Base-by-base conservation (phyloP, 2,797 vertebrate species). In the Macropus fuliginosus region DNA sequence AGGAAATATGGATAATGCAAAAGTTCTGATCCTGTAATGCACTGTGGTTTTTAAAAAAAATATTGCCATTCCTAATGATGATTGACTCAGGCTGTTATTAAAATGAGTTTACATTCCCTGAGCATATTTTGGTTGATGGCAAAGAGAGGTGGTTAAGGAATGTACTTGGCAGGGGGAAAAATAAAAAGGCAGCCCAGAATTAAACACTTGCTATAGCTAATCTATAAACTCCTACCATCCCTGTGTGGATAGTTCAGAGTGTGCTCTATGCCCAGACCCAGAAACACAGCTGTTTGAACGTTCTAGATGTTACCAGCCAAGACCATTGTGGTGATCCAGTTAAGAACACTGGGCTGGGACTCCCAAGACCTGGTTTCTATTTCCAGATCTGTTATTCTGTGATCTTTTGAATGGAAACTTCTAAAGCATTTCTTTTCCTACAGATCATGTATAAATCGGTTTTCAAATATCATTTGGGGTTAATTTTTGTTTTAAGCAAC, bases 1-100 rank as follows among this genome's bases (percentile, higher is more conserved):
- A 21, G 10, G 3, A 50, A 46, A 1, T 66, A 1, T 66, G 11
- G 50, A 34, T 74, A 87, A 31, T 91, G 95, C 87, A 31, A 54
- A 96, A 93, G 91, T 74, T 52, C 27, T 12, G 89, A 18, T 87
- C 92, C 29, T 40, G 90, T 46, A 28, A 81, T 90, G 40, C 24
- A 87, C 55, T 91, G 87, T 91, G 56, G 21, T n/a, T 92, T 93
- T 93, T 29, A 57, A 27, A 55, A 90, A 96, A 91, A 59, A 95
- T 56, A 29, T 52, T 2, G 3, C 50, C 87, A 52, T 92, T 74
- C 90, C 59, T 24, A 11, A 29, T 11, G 52, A 4, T n/a, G 74
- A 50, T 14, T 91, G 12, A 27, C 40, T 94, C 18, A 29, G 57
- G 28, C 27, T 40, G 55, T 92, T 90, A 13, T 91, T 11, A 1